Evolutionary conservation across 2,113 vertebrate genomes (phyloP).

Genomic region (Chlorodrepanis virens): DNA sequence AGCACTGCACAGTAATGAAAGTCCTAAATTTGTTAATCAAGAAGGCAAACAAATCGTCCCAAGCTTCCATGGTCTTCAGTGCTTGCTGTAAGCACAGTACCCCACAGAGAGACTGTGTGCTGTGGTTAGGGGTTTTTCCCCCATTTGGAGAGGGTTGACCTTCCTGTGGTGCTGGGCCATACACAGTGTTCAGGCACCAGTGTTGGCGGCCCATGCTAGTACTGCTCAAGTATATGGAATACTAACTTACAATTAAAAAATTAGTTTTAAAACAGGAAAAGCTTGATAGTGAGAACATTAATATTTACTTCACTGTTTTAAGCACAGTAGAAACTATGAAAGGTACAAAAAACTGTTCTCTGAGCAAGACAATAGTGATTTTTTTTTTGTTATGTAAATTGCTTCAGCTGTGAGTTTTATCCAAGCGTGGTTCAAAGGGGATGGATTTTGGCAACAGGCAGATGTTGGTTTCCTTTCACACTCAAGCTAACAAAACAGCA

Average conservation of each 20-base stretch:
- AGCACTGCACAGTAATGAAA: background rate
- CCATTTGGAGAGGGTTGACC: background rate
- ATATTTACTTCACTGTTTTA: background rate
- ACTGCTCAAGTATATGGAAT: background rate
- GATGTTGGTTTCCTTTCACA: conserved; percentile 13
- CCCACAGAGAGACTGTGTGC: background rate
- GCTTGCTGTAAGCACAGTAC: background rate
- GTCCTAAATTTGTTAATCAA: background rate
- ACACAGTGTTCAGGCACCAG: background rate
- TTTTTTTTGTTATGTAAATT: background rate
- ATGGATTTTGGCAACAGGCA: conserved; percentile 5
- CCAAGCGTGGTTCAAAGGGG: background rate
- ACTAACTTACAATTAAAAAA: background rate
- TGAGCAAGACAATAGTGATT: background rate
- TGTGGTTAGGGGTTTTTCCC: fast-evolving
- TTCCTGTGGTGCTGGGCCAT: background rate
- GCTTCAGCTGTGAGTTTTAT: conserved; percentile 15
- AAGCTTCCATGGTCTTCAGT: background rate
- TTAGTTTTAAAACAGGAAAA: background rate
- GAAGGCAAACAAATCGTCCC: background rate
- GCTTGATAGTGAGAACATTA: background rate
- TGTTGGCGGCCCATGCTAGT: fast-evolving
- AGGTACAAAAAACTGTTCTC: background rate
- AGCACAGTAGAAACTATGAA: background rate
- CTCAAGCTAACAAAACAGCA: conserved; percentile 5